Conservation (phyloP, 1,140 invertebrate genomes). For the Drosophila pectinifera region DNA sequence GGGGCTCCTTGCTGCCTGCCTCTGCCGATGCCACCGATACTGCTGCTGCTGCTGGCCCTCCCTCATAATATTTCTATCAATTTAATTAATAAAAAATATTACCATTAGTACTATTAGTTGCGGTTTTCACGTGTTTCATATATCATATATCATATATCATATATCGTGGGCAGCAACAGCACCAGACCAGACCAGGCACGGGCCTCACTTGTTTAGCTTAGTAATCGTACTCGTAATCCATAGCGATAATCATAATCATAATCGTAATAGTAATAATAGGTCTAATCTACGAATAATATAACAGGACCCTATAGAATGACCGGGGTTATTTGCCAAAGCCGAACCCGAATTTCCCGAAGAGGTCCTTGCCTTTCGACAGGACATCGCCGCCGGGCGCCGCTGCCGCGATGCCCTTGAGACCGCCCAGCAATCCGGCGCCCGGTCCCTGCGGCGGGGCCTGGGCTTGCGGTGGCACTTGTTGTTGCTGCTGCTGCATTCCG, state of each 20-base stretch:
- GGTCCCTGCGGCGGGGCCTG: constrained; percentile 83
- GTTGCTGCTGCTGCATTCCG: constrained; percentile 79
- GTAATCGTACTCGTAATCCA: constrained; percentile 75
- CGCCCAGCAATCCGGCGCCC: constrained; percentile 79
- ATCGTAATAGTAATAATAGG: constrained; percentile 78
- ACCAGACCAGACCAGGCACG: constrained; percentile 14
- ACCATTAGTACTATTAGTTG: constrained; percentile 75
- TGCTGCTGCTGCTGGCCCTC: constrained; percentile 24
- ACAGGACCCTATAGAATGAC: constrained; percentile 84
- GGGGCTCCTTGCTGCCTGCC: too few relatives aligned
- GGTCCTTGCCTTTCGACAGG: constrained; percentile 95
- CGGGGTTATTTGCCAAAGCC: constrained; percentile 90
- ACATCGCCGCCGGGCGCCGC: constrained; percentile 93
- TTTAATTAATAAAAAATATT: constrained; percentile 83
- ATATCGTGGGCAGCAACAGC: constrained; percentile 45
- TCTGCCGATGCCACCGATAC: constrained; percentile 3
- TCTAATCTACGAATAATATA: constrained; percentile 84
- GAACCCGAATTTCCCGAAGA: constrained; percentile 96
- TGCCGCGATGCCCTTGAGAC: constrained; percentile 87
- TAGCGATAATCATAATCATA: constrained; percentile 78
- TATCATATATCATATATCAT: constrained; percentile 45
- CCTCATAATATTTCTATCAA: constrained; percentile 77
- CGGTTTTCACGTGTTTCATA: constrained; percentile 32
- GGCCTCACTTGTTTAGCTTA: constrained; percentile 57
- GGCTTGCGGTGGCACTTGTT: constrained; percentile 84